phyloP scores from a whole-genome alignment of 2,113 vertebrate genomes.

The Benitochromis conjunctus region DNA sequence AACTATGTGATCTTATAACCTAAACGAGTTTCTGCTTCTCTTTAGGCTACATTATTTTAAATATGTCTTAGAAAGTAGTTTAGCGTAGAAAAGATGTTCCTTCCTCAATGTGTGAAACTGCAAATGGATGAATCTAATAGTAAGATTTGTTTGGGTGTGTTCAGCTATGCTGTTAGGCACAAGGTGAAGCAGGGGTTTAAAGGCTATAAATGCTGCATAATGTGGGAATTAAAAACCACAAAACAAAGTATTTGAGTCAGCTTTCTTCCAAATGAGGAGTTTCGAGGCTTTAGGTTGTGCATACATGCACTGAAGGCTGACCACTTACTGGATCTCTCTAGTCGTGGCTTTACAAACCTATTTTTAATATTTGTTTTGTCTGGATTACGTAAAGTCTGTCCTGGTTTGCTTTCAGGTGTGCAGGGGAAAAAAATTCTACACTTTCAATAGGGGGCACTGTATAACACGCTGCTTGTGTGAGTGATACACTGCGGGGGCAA shows the following conservation, averaged over 20 bases:
- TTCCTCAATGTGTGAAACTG: constrained; percentile 1
- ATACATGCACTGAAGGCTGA: background rate
- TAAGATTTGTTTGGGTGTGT: background rate
- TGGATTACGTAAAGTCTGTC: background rate
- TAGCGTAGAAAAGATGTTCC: background rate
- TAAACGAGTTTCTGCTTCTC: constrained; percentile 9
- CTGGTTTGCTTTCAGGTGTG: background rate
- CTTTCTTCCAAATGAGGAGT: background rate
- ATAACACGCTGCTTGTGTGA: constrained; percentile 43
- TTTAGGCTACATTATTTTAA: constrained; percentile 1
- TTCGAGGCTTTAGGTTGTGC: background rate
- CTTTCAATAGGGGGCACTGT: constrained; percentile 71
- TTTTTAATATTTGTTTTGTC: background rate
- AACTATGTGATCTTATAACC: background rate
- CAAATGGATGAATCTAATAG: background rate
- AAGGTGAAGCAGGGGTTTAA: background rate
- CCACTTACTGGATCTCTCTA: background rate
- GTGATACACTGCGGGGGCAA: background rate
- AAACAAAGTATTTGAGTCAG: background rate
- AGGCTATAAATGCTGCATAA: background rate
- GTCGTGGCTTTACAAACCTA: background rate
- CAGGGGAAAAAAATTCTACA: constrained; percentile 14
- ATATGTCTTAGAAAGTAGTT: background rate
- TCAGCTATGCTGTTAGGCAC: background rate
- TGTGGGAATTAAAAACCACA: background rate